phyloP scores from a whole-genome alignment of 2,113 vertebrate genomes.

The Murina feae region DNA sequence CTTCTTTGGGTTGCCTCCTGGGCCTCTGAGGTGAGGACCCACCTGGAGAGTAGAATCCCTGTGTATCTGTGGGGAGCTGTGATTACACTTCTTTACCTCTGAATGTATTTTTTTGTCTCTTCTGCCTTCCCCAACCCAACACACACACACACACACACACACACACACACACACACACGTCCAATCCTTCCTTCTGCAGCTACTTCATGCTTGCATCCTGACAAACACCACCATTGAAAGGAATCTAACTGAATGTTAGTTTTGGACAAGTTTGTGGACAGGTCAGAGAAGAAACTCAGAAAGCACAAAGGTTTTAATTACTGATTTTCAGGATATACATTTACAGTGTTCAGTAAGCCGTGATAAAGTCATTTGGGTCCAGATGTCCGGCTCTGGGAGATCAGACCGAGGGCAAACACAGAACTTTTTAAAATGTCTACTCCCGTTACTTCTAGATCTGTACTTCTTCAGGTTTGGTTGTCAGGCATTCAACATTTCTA shows the following conservation, averaged over 20 bases:
- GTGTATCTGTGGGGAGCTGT: background rate
- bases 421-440: background rate
- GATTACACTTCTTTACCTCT: background rate
- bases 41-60: background rate
- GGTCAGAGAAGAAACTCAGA: conserved; percentile 30
- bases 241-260: background rate
- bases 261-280: background rate
- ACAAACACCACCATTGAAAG: background rate
- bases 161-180: background rate
- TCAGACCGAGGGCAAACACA: background rate
- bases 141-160: background rate
- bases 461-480: background rate
- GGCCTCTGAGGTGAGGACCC: background rate
- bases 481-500: background rate
- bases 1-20: too few relatives aligned
- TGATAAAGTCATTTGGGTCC: conserved; percentile 19
- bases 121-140: background rate
- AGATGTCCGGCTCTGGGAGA: background rate
- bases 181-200: background rate
- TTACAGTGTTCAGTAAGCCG: conserved; percentile 37
- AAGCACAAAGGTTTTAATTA: conserved; percentile 17
- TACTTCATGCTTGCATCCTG: background rate
- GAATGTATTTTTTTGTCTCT: background rate
- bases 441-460: background rate
- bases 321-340: conserved; percentile 17